Percentiles rank a stretch among this genome's conserved stretches.
phyloP scores from a whole-genome alignment of 37 sponge, comb jelly and placozoan genomes.

The Eunapius fragilis region DNA sequence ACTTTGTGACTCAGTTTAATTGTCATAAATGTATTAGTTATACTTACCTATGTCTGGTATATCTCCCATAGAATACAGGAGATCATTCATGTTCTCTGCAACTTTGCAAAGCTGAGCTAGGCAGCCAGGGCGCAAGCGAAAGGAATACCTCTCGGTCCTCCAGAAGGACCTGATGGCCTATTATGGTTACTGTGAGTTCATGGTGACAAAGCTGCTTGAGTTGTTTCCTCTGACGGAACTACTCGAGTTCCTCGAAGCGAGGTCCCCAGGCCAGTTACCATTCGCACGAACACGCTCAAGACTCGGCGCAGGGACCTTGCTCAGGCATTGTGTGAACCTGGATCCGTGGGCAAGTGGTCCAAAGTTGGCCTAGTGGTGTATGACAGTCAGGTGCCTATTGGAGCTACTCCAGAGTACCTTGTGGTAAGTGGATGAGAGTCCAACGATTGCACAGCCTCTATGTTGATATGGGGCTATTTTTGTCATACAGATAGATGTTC shows the following conservation, averaged over 20 bases:
- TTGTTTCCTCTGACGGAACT: slow-evolving; percentile 81
- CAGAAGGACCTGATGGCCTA: slow-evolving; percentile 77
- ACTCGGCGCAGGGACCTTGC: slow-evolving; percentile 94
- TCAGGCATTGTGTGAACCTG: slow-evolving; percentile 92
- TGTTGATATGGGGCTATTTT: no score
- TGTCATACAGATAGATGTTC: no score
- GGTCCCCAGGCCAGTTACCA: slow-evolving; percentile 89
- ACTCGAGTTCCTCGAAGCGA: slow-evolving; percentile 95
- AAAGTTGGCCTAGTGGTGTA: slow-evolving; percentile 98
- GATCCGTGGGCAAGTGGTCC: slow-evolving; percentile 98
- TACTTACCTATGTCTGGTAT: no score
- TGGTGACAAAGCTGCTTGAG: slow-evolving; percentile 77
- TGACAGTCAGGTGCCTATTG: slow-evolving; percentile 94
- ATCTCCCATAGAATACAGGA: slow-evolving; percentile 55
- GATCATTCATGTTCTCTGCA: slow-evolving; percentile 76
- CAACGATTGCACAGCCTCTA: no score
- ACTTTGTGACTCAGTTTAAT: no score
- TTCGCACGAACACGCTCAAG: slow-evolving; percentile 94
- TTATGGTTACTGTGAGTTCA: slow-evolving; percentile 94
- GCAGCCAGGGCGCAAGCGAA: slow-evolving; percentile 65
- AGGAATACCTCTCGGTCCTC: slow-evolving; percentile 76
- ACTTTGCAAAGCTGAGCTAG: slow-evolving; percentile 87
- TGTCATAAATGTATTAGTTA: no score
- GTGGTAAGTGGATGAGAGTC: no score
- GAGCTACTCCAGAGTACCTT: slow-evolving; percentile 99